Evolutionary conservation across 1,140 invertebrate genomes (phyloP).

Genomic region (Cotesia typhae): DNA sequence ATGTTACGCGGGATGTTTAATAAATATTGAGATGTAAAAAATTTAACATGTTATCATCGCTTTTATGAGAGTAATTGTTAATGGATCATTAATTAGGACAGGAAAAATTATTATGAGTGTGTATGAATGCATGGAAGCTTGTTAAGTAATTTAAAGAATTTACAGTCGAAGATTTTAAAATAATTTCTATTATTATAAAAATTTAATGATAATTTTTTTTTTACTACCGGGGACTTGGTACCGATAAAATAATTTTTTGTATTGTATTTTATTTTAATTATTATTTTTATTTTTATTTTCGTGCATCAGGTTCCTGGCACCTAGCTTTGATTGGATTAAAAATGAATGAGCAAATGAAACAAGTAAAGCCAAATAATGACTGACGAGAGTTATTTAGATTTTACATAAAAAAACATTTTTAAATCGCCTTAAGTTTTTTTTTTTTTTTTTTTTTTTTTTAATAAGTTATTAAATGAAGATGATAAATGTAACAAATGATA

Average conservation of each 20-base stretch:
- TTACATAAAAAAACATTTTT: constrained; percentile 37
- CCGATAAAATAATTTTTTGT: no score
- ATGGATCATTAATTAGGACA: neutral
- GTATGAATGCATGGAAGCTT: constrained; percentile 8
- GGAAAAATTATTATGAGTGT: constrained; percentile 18
- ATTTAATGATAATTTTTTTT: neutral
- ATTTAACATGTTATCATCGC: constrained; percentile 30
- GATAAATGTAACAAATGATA: constrained; percentile 28
- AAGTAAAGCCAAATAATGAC: constrained; percentile 51
- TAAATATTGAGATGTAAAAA: constrained; percentile 32
- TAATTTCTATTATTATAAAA: neutral
- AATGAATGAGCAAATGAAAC: constrained; percentile 12
- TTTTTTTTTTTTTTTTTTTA: constrained; percentile 26
- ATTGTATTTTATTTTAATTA: no score
- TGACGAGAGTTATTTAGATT: constrained; percentile 46
- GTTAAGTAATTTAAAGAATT: neutral
- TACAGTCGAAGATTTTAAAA: no score
- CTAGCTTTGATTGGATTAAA: neutral
- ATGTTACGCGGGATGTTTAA: constrained; percentile 40
- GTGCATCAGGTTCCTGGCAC: neutral
- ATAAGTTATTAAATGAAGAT: constrained; percentile 15
- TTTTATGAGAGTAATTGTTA: constrained; percentile 32
- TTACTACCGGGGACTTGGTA: neutral
- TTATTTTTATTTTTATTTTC: neutral
- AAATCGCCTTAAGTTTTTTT: constrained; percentile 5